Evolutionary conservation across 2,888 invertebrate species (phyloP).

Genomic region (Hypsopygia costalis): DNA sequence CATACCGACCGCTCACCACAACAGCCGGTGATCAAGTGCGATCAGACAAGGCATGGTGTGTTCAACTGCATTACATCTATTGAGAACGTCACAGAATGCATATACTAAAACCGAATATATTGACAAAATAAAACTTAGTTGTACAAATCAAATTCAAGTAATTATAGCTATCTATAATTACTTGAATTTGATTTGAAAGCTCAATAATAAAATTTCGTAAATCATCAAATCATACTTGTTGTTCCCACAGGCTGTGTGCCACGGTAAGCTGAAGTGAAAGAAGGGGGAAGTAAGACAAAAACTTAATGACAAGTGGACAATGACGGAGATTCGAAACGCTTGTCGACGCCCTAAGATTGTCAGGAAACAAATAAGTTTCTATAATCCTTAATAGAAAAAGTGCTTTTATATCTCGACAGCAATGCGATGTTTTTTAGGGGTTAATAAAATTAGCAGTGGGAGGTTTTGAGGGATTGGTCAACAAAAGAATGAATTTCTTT

Average conservation of each 20-base stretch:
- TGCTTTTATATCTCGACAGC: conserved; percentile 22
- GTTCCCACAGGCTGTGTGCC: conserved; percentile 23
- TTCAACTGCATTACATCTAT: no score
- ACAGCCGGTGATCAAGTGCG: no score
- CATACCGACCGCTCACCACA: no score
- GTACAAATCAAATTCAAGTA: no score
- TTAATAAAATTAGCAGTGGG: conserved; percentile 2
- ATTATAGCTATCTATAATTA: no score
- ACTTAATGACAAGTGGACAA: conserved; percentile 80
- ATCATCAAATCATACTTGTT: no score
- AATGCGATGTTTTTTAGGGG: conserved; percentile 3
- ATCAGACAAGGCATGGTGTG: no score
- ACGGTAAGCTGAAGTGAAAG: conserved; percentile 48
- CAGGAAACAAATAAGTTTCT: conserved; percentile 40
- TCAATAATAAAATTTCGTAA: no score
- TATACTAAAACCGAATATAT: no score
- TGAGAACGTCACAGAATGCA: no score
- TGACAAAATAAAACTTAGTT: no score
- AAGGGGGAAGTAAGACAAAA: conserved; percentile 68
- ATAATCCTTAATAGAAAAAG: conserved; percentile 50
- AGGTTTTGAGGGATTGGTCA: not conserved
- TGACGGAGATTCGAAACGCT: conserved; percentile 72
- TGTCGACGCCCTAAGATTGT: conserved; percentile 56
- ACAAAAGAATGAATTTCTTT: not conserved
- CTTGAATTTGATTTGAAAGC: no score